Evolutionary conservation across 2,888 invertebrate genomes (phyloP).

Genomic region (Agrotis clavis): DNA sequence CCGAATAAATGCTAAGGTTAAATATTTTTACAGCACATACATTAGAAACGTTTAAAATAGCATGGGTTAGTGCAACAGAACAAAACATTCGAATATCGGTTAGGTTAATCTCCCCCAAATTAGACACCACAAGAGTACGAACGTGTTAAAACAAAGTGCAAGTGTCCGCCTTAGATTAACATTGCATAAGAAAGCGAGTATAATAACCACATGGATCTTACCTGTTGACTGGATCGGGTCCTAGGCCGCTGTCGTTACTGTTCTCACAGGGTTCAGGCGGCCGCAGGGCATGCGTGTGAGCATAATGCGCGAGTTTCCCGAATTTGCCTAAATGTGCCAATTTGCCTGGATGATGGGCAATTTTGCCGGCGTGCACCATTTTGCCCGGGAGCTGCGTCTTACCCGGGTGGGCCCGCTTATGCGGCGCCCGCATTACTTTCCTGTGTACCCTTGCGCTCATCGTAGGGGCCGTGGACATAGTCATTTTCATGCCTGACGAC

Average conservation of each 20-base stretch:
- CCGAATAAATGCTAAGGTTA: not conserved
- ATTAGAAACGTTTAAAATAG: constrained; percentile 27
- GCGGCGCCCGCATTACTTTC: constrained; percentile 93
- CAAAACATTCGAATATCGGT: constrained; percentile 4
- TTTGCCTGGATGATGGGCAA: constrained; percentile 77
- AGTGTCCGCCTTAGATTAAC: constrained; percentile 17
- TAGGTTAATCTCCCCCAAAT: constrained; percentile 10
- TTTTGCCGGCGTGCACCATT: constrained; percentile 81
- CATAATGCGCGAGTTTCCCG: constrained; percentile 83
- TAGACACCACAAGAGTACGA: constrained; percentile 14
- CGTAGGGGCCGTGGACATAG: constrained; percentile 93
- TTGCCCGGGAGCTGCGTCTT: constrained; percentile 86
- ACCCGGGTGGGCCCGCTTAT: constrained; percentile 91
- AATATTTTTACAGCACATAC: constrained; percentile 16
- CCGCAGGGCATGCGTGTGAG: constrained; percentile 87
- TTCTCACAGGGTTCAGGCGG: constrained; percentile 94
- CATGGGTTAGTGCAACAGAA: constrained; percentile 29
- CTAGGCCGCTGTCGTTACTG: constrained; percentile 97
- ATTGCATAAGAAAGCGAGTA: constrained; percentile 54
- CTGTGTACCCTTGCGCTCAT: constrained; percentile 93
- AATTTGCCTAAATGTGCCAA: constrained; percentile 82
- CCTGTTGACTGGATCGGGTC: constrained; percentile 93
- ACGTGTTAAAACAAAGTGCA: constrained; percentile 32
- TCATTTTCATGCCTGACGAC: constrained; percentile 93
- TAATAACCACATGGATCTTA: constrained; percentile 68